Percentiles rank a stretch among this genome's conserved stretches.
Conservation (phyloP, 2,797 vertebrate species). For the Coregonus ussuriensis region DNA sequence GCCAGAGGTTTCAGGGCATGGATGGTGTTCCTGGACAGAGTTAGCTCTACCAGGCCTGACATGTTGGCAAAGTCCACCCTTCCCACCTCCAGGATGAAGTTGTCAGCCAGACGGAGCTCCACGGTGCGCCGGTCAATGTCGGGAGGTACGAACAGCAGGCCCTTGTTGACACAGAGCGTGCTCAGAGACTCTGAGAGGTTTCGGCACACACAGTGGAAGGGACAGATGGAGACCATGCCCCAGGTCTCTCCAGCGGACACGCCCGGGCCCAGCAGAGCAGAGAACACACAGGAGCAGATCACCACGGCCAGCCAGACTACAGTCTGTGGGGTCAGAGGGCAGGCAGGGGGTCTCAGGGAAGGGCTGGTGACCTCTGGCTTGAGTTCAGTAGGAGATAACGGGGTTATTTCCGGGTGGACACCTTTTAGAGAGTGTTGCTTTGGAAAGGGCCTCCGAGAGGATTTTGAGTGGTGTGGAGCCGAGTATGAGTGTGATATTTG, state of each 20-base stretch:
- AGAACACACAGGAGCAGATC: slow-evolving; percentile 74
- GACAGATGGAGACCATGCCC: slow-evolving; percentile 84
- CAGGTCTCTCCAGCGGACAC: slow-evolving; percentile 80
- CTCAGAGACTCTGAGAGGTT: slow-evolving; percentile 92
- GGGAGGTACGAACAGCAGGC: slow-evolving; percentile 88
- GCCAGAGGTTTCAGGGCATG: slow-evolving; percentile 83
- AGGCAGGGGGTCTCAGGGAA: slow-evolving; percentile 54
- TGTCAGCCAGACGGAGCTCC: slow-evolving; percentile 90
- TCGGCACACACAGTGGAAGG: slow-evolving; percentile 90
- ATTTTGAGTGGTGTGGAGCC: slow-evolving; percentile 30
- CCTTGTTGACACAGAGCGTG: slow-evolving; percentile 92
- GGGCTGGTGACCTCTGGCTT: slow-evolving; percentile 29
- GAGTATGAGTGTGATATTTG: slow-evolving; percentile 56
- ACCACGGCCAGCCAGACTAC: slow-evolving; percentile 75
- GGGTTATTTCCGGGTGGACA: too few species aligned
- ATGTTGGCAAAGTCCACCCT: slow-evolving; percentile 89
- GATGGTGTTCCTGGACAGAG: slow-evolving; percentile 90
- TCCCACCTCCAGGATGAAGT: slow-evolving; percentile 88
- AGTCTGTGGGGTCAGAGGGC: slow-evolving; percentile 40
- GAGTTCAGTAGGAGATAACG: too few species aligned
- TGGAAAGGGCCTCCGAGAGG: neutral
- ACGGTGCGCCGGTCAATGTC: slow-evolving; percentile 92
- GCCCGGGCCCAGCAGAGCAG: slow-evolving; percentile 64
- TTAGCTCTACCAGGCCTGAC: slow-evolving; percentile 88
- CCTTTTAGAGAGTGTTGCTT: neutral